Base-by-base conservation (phyloP, 2,113 vertebrate genomes). In the Azemiops feae region DNA sequence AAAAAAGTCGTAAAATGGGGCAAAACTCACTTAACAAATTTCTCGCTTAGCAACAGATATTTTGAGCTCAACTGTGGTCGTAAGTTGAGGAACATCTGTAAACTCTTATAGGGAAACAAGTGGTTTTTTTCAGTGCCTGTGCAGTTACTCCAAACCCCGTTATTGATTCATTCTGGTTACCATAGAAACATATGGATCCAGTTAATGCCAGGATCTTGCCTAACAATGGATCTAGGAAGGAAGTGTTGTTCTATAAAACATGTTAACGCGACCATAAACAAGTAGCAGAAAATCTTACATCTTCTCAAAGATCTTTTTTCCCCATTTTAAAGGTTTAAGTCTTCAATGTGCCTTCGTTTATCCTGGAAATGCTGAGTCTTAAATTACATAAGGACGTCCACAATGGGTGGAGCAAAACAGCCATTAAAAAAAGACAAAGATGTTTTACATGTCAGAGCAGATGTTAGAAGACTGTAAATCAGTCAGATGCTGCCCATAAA, bases 391-490 rank as follows among this genome's bases (percentile, higher is more conserved):
- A 18, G 0, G 14, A 34, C 34, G 14, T 34, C 30, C 16, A 4
- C n/a, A 34, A 34, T 0, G 1, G 30, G 2, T 18, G 30, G 64
- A 69, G 34, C 5, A 18, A 69, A 34, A 69, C 2, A 2, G 30
- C 18, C 64, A 69, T 69, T 34, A 69, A 69, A 69, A n/a, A 30
- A 18, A 34, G 14, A 69, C 64, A 69, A 34, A 69, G 30, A 34
- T 69, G 30, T 34, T 60, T 69, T 30, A 94, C 92, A 91, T 91
- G n/a, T 25, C 7, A n/a, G 54, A 60, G 25, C 86, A 18, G 5
- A 57, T 94, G 88, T 93, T 47, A 93, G 50, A 93, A 91, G n/a
- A 1, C 27, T 30, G 16, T 53, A 22, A 69, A 34, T 95, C 0
- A 14, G 85, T 18, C 25, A 5, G 12, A 30, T 16, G 93, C 93